Base-by-base conservation (phyloP, 2,888 invertebrate species). In the Brassicogethes aeneus region DNA sequence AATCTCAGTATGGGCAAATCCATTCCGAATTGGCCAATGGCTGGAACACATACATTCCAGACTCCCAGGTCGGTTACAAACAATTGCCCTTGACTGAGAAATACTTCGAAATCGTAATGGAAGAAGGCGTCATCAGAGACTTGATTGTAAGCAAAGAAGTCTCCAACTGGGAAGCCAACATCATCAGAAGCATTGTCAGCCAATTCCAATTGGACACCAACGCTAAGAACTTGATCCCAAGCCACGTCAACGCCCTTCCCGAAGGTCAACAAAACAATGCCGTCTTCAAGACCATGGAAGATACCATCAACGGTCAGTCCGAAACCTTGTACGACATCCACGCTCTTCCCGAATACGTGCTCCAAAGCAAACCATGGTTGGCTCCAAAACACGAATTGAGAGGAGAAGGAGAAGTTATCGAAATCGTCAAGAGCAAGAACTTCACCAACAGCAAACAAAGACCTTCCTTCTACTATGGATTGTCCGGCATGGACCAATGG, bases 241-340 rank as follows among this genome's bases (percentile, higher is more conserved):
- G 72, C 40, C 74, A 75, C 48, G 40, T 44, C 13, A 49, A 62
- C 42, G 51, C 64, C 30, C 46, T 61, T n/a, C 64, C 68, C 2
- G 50, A 58, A 32, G 50, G 56, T 36, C 69, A 73, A 36, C 60
- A 64, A n/a, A 61, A 70, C 13, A 74, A 70, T 51, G 82, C 75
- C 2, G 65, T 74, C 36, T 83, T 72, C 66, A 78, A 72, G 50
- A 76, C 76, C 47, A 79, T 82, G 78, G 84, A 85, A 65, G 73
- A 77, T 47, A 75, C 81, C 29, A 76, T 84, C 17, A 75, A 77
- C 34, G 85, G 85, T 36, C 74, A 75, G 59, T 80, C 80, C 50
- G 80, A 82, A 52, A 78, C 79, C n/a, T 55, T 76, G 12, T 84
- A 85, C 63, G 73, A 81, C 33, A 72, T 83, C 29, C 71, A 73